Evolutionary conservation across 1,140 invertebrate species (phyloP).

Genomic region (Phthorimaea operculella): DNA sequence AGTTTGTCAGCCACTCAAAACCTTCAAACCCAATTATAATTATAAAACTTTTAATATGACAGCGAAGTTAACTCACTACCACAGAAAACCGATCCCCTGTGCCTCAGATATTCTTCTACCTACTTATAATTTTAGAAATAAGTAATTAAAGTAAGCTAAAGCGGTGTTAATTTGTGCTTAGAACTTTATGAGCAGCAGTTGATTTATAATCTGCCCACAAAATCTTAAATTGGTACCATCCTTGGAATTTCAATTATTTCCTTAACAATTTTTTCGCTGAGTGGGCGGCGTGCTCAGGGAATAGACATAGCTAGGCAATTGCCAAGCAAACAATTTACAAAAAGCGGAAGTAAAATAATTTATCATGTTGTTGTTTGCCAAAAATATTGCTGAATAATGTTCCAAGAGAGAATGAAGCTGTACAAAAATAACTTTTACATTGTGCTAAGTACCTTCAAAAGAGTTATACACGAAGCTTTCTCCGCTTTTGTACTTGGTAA

Average conservation of each 20-base stretch:
- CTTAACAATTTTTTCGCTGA: background rate
- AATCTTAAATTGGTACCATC: no score
- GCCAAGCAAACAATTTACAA: constrained; percentile 18
- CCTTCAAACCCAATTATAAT: constrained; percentile 5
- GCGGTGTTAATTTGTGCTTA: no score
- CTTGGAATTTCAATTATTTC: background rate
- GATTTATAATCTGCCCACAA: no score
- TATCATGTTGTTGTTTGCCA: constrained; percentile 15
- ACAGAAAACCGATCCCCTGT: no score
- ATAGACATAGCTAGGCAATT: constrained; percentile 19
- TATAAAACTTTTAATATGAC: constrained; percentile 5
- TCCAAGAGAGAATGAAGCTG: background rate
- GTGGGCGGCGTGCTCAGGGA: constrained; percentile 7
- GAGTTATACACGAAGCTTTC: constrained; percentile 12
- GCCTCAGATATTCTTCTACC: no score
- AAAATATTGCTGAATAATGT: background rate
- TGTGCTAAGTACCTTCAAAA: no score
- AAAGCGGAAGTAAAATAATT: constrained; percentile 15
- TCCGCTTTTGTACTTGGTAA: background rate
- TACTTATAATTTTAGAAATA: no score
- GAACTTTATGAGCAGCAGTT: no score
- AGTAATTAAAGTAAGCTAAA: no score
- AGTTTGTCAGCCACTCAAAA: constrained; percentile 5
- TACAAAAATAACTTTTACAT: background rate
- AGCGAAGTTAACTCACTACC: background rate